A percentile compares a stretch with the other conserved stretches of the same genome.
phyloP scores from a whole-genome alignment of 2,888 invertebrate genomes.

The Neoascia interrupta region DNA sequence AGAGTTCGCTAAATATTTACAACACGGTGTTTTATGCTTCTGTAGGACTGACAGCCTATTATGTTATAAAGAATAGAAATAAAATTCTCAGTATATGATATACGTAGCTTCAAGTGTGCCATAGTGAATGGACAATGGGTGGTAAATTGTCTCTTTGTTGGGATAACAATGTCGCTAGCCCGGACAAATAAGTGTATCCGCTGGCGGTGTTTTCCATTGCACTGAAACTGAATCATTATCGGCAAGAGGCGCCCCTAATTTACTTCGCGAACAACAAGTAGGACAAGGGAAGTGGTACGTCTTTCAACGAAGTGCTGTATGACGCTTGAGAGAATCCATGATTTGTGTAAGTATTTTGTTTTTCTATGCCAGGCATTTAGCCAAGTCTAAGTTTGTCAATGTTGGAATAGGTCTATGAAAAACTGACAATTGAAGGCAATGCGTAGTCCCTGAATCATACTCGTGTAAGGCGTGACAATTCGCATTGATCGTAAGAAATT shows the following conservation, averaged over 20 bases:
- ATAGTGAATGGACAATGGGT: background rate
- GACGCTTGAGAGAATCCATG: no score
- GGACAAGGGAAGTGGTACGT: background rate
- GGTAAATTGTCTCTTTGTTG: constrained; percentile 15
- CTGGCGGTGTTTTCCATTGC: constrained; percentile 16
- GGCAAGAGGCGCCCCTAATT: constrained; percentile 11
- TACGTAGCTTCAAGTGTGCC: background rate
- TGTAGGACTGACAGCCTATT: background rate
- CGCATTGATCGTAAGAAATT: no score
- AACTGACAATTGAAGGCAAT: no score
- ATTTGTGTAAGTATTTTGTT: no score
- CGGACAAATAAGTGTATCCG: constrained; percentile 32
- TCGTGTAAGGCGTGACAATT: no score
- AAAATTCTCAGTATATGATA: constrained; percentile 17
- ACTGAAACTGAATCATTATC: background rate
- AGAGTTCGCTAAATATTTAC: constrained; percentile 76
- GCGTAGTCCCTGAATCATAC: no score
- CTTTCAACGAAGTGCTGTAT: no score
- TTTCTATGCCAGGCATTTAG: no score
- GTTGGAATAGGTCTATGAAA: no score
- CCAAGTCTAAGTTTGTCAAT: no score
- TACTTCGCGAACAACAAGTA: background rate
- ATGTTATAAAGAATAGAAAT: constrained; percentile 26
- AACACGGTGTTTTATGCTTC: constrained; percentile 74
- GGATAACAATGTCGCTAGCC: constrained; percentile 11